A percentile compares a stretch with the other conserved stretches of the same genome.
phyloP scores from a whole-genome alignment of 2,113 vertebrate genomes.

The Corythornis vintsioides region DNA sequence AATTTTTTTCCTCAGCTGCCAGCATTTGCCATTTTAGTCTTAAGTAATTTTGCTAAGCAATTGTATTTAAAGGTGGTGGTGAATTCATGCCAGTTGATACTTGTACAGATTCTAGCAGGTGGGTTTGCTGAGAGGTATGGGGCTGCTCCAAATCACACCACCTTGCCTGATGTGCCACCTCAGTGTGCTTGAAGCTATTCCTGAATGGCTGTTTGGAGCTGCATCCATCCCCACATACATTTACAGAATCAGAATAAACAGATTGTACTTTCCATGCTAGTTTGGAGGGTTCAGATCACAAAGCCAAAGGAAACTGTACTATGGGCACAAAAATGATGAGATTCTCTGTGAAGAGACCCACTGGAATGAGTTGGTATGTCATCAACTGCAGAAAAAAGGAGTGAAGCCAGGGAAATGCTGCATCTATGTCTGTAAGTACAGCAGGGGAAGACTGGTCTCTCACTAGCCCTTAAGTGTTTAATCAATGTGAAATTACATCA shows the following conservation, averaged over 20 bases:
- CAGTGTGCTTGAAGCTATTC: not conserved
- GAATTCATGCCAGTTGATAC: not conserved
- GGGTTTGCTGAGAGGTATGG: not conserved
- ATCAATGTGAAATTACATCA: fast-evolving
- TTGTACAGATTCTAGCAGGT: not conserved
- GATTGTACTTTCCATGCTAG: not conserved
- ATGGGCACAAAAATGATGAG: not conserved
- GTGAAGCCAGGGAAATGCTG: not conserved
- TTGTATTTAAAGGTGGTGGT: not conserved
- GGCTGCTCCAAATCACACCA: not conserved
- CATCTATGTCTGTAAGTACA: not conserved
- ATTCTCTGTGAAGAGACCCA: not conserved
- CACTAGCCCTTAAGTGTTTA: not conserved
- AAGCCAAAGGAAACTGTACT: not conserved
- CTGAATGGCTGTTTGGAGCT: not conserved
- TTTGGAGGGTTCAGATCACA: not conserved
- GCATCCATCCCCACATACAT: no score
- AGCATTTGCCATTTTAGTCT: not conserved
- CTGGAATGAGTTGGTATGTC: not conserved
- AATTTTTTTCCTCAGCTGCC: not conserved
- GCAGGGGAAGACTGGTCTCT: not conserved
- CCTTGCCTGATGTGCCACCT: not conserved
- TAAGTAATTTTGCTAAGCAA: not conserved
- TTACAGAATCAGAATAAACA: not conserved
- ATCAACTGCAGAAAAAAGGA: not conserved